Percentiles rank a stretch among this genome's conserved stretches.
Conservation (phyloP, 1,140 invertebrate species). For the Drosophila oshimai region DNA sequence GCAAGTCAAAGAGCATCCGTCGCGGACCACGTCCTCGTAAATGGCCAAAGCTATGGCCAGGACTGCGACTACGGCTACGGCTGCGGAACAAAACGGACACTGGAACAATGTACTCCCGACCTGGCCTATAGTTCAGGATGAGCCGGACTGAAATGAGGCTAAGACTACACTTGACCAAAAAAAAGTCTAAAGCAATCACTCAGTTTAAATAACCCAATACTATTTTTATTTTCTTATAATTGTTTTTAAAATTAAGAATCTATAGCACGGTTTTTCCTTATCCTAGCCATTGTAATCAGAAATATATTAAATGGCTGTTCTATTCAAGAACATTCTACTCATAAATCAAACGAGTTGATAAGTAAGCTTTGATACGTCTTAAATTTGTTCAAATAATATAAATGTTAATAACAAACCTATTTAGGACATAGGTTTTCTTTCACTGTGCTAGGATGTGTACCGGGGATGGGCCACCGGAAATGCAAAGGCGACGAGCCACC, state of each 20-base stretch:
- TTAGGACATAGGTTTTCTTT: no score
- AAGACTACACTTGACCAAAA: constrained; percentile 6
- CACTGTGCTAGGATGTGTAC: neutral
- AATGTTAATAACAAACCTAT: no score
- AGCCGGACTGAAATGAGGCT: constrained; percentile 19
- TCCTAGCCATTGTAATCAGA: no score
- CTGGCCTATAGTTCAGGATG: constrained; percentile 21
- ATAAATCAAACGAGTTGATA: no score
- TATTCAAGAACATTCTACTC: no score
- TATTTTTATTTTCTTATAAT: no score
- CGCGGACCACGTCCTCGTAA: constrained; percentile 42
- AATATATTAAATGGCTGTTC: no score
- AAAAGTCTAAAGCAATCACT: neutral
- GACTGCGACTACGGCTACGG: constrained; percentile 1
- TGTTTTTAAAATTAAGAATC: no score
- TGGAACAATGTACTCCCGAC: constrained; percentile 52
- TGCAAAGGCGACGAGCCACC: constrained; percentile 66
- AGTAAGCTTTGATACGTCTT: no score
- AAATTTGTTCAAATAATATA: no score
- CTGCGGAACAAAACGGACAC: constrained; percentile 51
- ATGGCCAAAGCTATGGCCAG: constrained; percentile 34
- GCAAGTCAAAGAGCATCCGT: constrained; percentile 70
- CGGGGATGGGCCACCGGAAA: constrained; percentile 43
- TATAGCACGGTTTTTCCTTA: no score
- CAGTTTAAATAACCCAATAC: no score